phyloP scores from a whole-genome alignment of 1,140 invertebrate genomes.

The Arctopsyche grandis region DNA sequence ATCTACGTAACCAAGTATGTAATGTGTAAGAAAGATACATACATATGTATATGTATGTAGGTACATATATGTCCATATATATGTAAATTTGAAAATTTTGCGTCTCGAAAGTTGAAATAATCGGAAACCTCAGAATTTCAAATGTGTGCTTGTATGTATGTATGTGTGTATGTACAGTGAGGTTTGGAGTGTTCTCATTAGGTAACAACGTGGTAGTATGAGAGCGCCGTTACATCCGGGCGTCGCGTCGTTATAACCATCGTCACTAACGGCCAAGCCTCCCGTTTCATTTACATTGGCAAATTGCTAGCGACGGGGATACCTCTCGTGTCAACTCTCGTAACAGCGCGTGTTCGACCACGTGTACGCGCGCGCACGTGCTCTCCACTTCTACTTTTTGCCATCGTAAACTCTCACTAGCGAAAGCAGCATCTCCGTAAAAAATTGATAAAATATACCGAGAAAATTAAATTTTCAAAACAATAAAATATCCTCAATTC shows the following conservation, averaged over 20 bases:
- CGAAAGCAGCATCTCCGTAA: no score
- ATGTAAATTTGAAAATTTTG: background rate
- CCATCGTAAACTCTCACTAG: no score
- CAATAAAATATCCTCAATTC: no score
- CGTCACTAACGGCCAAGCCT: constrained; percentile 34
- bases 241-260: constrained; percentile 26
- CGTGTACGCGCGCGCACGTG: background rate
- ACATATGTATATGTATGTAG: background rate
- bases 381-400: no score
- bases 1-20: background rate
- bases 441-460: no score
- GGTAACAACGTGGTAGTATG: background rate
- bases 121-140: no score
- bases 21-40: background rate
- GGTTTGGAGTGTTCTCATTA: no score
- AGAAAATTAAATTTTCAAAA: no score
- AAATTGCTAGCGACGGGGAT: constrained; percentile 44
- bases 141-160: no score
- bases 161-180: no score
- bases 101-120: no score
- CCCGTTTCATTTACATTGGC: constrained; percentile 54
- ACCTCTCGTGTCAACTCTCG: constrained; percentile 20
- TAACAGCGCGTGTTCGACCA: background rate
- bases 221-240: background rate
- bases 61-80: background rate